Conservation (phyloP, 2,113 vertebrate species). For the Trochalopteron elliotii region DNA sequence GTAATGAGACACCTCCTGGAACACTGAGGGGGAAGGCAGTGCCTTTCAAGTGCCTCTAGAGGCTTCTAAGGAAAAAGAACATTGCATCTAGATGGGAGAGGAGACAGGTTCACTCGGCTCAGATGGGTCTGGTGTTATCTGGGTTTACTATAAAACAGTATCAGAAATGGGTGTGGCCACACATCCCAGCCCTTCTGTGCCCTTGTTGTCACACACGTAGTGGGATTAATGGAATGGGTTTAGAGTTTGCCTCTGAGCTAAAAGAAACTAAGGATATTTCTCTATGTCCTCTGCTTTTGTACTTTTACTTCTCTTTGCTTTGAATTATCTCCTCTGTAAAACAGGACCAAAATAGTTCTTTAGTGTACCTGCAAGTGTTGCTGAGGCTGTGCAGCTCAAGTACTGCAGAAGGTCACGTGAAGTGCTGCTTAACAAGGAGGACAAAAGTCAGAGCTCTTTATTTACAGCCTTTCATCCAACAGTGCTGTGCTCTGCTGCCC, state of each 20-base stretch:
- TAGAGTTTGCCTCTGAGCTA: background rate
- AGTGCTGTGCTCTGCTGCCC: background rate
- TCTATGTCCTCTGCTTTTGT: background rate
- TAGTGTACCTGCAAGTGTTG: background rate
- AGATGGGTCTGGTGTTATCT: background rate
- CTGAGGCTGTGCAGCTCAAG: constrained; percentile 4
- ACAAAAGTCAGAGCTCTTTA: background rate
- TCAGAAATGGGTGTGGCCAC: background rate
- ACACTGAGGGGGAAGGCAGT: background rate
- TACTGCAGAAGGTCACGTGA: background rate
- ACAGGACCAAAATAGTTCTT: background rate
- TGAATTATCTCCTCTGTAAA: background rate
- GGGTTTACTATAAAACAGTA: background rate
- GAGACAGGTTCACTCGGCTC: background rate
- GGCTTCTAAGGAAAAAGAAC: background rate
- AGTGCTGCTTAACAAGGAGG: background rate
- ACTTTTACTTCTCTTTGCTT: background rate
- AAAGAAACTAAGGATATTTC: background rate
- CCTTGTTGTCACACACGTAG: background rate
- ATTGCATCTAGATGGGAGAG: background rate
- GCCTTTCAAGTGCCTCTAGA: background rate
- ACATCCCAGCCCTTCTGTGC: background rate
- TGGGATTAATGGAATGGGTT: background rate
- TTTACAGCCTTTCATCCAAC: background rate
- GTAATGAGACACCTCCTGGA: background rate